Base-by-base conservation (phyloP, 1,140 invertebrate species). In the Drosophila takahashii region DNA sequence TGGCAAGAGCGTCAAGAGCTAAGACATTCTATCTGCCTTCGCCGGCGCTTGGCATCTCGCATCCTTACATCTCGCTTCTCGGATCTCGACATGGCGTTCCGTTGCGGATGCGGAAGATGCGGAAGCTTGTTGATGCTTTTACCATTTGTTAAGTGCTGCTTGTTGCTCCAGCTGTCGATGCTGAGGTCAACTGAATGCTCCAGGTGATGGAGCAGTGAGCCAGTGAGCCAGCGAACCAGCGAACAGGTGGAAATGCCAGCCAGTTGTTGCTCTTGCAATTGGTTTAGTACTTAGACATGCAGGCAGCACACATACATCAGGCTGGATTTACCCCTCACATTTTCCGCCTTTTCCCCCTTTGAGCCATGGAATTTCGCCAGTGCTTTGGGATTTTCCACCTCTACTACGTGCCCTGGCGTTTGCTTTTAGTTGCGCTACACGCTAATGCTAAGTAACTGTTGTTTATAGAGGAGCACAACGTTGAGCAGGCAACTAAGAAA, bases 61-160 rank as follows among this genome's bases (percentile, higher is more conserved):
- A 10, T 13, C 41, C 39, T 56, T 45, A 37, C 42, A 44, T 47
- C 34, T 52, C 26, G 4, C 44, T 37, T 32, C 57, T 59, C 57
- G 51, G 50, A 41, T 44, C 56, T 64, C 64, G 61, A 50, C 64
- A 65, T 67, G 65, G 79, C 84, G 79, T 87, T 87, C 83, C 83
- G 83, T 69, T 87, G 84, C 83, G 83, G 84, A 44, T 44, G 41
- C 16, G 41, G 41, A 44, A 44, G 16, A 87, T 87, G 76, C 84
- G 84, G 84, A 87, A 87, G 84, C 84, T 89, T 89, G 84, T 87
- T 89, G 84, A 87, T 89, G 84, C 84, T 87, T 87, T 89, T 89
- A 89, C 84, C 84, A 87, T 87, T 87, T 87, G 84, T 87, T 89
- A 87, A 87, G 84, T 87, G 84, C 84, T 87, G 84, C 84, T 87